phyloP scores from a whole-genome alignment of 2,113 vertebrate species.

The Azemiops feae region DNA sequence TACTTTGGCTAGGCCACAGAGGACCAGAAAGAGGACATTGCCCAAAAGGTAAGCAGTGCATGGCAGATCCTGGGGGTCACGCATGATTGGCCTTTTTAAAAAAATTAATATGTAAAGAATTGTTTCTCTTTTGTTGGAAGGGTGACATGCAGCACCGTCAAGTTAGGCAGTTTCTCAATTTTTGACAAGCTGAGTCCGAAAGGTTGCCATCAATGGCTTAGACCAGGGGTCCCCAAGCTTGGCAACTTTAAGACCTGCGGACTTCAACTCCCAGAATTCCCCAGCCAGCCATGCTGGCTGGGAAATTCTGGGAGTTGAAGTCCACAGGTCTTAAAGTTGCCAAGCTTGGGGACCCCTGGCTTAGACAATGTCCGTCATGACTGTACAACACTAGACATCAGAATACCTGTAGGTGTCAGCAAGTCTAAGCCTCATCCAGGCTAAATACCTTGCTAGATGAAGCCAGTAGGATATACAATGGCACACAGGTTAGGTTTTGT shows the following conservation, averaged over 20 bases:
- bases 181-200: background rate
- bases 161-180: background rate
- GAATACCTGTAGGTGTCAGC: background rate
- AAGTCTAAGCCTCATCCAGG: background rate
- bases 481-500: background rate
- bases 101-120: background rate
- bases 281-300: no score
- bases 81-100: background rate
- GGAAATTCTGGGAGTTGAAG: no score
- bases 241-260: no score
- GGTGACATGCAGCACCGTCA: background rate
- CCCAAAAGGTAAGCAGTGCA: background rate
- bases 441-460: background rate
- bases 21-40: background rate
- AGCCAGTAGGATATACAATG: background rate
- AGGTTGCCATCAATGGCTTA: accelerated
- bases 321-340: no score
- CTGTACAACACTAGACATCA: background rate
- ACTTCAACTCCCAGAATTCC: no score
- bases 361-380: accelerated
- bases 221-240: no score
- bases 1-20: background rate
- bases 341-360: no score
- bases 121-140: background rate
- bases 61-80: background rate